Evolutionary conservation across 2,113 vertebrate genomes (phyloP).

Genomic region (Ceyx margarethae): DNA sequence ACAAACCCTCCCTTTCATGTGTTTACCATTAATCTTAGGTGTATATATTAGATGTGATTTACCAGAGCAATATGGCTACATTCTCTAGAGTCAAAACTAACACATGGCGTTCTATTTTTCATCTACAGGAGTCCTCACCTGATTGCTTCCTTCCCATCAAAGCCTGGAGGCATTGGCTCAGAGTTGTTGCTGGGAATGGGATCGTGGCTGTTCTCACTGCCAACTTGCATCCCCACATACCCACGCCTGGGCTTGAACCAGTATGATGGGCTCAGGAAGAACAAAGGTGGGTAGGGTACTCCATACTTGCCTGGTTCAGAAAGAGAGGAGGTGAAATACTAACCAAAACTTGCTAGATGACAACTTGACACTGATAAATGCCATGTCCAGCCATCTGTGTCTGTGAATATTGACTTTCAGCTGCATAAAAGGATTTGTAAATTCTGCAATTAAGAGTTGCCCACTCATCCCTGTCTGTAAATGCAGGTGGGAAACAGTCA

Average conservation of each 20-base stretch:
- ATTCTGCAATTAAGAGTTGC: background rate
- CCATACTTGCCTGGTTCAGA: conserved; percentile 80
- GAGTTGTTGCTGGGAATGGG: conserved; percentile 49
- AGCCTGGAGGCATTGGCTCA: conserved; percentile 81
- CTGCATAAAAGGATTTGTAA: accelerated
- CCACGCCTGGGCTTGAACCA: conserved; percentile 72
- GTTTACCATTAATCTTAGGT: accelerated
- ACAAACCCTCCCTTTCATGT: accelerated
- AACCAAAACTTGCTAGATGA: accelerated
- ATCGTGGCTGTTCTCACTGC: conserved; percentile 58
- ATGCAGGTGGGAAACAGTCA: background rate
- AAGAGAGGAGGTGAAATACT: background rate
- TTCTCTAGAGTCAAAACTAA: accelerated
- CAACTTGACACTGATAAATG: accelerated
- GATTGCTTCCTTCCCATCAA: conserved; percentile 88
- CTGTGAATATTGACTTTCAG: accelerated
- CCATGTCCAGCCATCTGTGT: accelerated
- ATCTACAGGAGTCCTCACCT: conserved; percentile 69
- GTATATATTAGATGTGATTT: accelerated
- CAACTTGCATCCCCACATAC: conserved; percentile 24
- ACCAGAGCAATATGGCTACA: accelerated
- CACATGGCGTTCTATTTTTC: accelerated
- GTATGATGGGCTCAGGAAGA: conserved; percentile 84
- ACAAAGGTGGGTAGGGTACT: conserved; percentile 71
- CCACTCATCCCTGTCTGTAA: accelerated